phyloP scores from a whole-genome alignment of 2,888 invertebrate species.

The Acleris holmiana region DNA sequence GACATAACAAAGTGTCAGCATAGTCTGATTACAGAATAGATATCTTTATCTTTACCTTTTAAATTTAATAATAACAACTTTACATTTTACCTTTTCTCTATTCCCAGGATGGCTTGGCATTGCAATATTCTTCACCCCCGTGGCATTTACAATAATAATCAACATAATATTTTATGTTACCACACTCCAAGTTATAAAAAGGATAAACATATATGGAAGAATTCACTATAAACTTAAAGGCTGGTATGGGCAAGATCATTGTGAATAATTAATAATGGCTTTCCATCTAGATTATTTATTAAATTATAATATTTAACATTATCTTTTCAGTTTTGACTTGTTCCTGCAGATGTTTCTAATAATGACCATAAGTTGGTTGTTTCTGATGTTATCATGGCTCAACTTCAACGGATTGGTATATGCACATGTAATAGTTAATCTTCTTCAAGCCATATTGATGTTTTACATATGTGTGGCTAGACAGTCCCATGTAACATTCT shows the following conservation, averaged over 20 bases:
- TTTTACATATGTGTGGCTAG: slow-evolving; percentile 91
- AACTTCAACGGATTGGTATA: slow-evolving; percentile 89
- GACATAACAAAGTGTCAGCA: background rate
- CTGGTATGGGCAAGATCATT: slow-evolving; percentile 80
- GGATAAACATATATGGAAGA: slow-evolving; percentile 92
- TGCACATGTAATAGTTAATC: slow-evolving; percentile 89
- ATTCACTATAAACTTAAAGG: slow-evolving; percentile 94
- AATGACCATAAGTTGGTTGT: slow-evolving; percentile 91
- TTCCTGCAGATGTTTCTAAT: slow-evolving; percentile 89
- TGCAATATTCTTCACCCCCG: slow-evolving; percentile 92
- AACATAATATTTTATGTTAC: slow-evolving; percentile 92
- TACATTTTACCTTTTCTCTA: background rate
- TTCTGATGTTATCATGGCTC: slow-evolving; percentile 90
- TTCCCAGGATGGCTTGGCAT: slow-evolving; percentile 90
- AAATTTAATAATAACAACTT: background rate
- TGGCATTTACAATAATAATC: slow-evolving; percentile 91
- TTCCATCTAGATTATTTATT: background rate
- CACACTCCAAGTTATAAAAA: slow-evolving; percentile 90
- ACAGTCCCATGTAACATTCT: slow-evolving; percentile 91
- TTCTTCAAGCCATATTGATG: slow-evolving; percentile 89
- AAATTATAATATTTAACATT: slow-evolving; percentile 4
- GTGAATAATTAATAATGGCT: background rate
- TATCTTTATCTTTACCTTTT: background rate
- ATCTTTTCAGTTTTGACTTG: slow-evolving; percentile 89
- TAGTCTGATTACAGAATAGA: no score